phyloP scores from a whole-genome alignment of 2,888 invertebrate species.

The Ochlodes sylvanus region DNA sequence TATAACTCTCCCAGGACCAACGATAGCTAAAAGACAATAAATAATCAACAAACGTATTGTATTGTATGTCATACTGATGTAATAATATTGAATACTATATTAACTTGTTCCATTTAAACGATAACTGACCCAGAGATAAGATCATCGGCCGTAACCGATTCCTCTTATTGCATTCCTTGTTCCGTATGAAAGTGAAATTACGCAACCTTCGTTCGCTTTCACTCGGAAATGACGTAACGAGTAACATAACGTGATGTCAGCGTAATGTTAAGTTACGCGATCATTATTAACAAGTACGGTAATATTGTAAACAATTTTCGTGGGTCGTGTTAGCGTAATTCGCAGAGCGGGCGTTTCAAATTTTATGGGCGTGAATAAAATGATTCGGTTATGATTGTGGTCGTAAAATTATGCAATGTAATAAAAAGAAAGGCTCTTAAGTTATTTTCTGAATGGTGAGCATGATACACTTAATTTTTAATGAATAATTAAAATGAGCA shows the following conservation, averaged over 20 bases:
- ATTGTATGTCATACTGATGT: neutral
- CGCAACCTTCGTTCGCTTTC: conserved; percentile 22
- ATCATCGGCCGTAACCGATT: conserved; percentile 39
- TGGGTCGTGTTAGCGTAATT: conserved; percentile 1
- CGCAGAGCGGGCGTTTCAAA: neutral
- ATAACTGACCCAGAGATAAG: conserved; percentile 18
- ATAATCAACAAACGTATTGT: no score
- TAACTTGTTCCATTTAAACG: neutral
- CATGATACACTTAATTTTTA: no score
- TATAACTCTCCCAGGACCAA: no score
- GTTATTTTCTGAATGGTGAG: no score
- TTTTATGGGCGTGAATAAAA: neutral
- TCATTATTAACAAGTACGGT: conserved; percentile 31
- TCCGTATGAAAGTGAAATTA: conserved; percentile 19
- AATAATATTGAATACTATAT: neutral
- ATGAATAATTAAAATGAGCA: no score
- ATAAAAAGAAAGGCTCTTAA: no score
- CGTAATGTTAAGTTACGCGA: conserved; percentile 22
- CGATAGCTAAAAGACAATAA: no score
- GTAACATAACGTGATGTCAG: conserved; percentile 17
- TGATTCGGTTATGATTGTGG: neutral
- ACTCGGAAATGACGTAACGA: conserved; percentile 20
- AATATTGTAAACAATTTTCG: conserved; percentile 23
- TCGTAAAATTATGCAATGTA: no score
- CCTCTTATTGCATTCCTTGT: conserved; percentile 29